Conservation (phyloP, 2,888 invertebrate species). For the Pammene aurita region DNA sequence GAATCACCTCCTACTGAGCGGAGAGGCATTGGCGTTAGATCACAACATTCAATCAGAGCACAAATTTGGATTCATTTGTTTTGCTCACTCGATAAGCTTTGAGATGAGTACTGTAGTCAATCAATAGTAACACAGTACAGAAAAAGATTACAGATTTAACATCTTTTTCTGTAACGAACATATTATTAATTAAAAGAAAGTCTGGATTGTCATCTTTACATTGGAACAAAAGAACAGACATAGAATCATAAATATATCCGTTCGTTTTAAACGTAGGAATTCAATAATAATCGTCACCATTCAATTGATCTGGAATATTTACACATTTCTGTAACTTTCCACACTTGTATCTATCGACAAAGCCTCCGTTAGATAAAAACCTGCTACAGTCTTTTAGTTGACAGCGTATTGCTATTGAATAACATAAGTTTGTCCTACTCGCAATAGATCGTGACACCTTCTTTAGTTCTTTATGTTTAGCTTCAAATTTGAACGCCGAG, state of each 20-base stretch:
- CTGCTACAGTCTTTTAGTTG: conserved; percentile 8
- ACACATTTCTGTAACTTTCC: background rate
- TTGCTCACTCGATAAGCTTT: conserved; percentile 13
- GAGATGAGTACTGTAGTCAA: conserved; percentile 9
- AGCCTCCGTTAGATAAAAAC: conserved; percentile 2
- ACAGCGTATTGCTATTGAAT: conserved; percentile 8
- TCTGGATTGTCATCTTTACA: conserved; percentile 6
- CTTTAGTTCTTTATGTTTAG: conserved; percentile 13
- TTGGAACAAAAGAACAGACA: conserved; percentile 1
- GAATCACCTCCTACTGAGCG: conserved; percentile 8
- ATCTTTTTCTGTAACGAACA: background rate
- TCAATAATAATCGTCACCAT: conserved; percentile 1
- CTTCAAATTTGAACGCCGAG: conserved; percentile 12
- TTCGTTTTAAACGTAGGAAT: background rate
- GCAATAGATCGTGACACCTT: background rate
- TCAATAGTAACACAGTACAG: background rate
- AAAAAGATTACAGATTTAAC: background rate
- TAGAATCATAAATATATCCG: conserved; percentile 10
- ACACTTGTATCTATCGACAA: background rate
- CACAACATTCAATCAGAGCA: conserved; percentile 12
- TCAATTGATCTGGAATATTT: conserved; percentile 1
- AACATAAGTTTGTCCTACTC: conserved; percentile 1
- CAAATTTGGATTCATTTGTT: conserved; percentile 11
- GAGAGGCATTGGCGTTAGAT: conserved; percentile 9
- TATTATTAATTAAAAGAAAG: conserved; percentile 1